Evolutionary conservation across 2,888 invertebrate species (phyloP), one percentile per base, ranked within the genome.

Genomic region (Eupithecia dodoneata): DNA sequence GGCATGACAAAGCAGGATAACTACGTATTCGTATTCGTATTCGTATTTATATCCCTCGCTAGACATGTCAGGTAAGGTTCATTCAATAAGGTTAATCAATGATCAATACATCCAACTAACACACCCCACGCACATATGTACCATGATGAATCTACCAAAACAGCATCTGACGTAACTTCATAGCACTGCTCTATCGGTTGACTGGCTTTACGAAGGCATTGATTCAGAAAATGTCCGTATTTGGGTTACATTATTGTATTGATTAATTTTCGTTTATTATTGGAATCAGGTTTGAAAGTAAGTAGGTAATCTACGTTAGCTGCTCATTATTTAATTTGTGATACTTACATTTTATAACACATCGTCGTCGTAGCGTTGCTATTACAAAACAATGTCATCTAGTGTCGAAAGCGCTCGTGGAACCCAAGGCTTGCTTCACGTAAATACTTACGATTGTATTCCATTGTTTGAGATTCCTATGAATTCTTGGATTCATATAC

Each of bases 391-490:
- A 71, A 55, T 65, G 73, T 71, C 73, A 63, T 71, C 73, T 75
- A 77, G 85, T 91, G 90, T 91, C 82, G 92, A 90, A 93, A 93
- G 89, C 82, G 85, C 87, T 87, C 92, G 93, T 93, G 93, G 89
- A 93, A 93, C 86, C 84, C 84, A 83, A 80, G 83, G 84, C 85
- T 90, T 88, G 86, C 88, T 84, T 87, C 78, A 80, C 89, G 90
- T 84, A 83, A 85, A 82, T 81, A 79, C 77, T 87, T 89, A 83
- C 87, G 87, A 89, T 90, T 90, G 87, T 86, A 84, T 79, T 78
- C 87, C 81, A 90, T 91, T 91, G 90, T 91, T 86, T 75, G 67
- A 69, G 81, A 80, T 83, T 84, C 81, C 85, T 82, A 59, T 81
- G 82, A 59, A n/a, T 59, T 59, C 59, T 9, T 59, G 18, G n/a